A percentile compares a stretch with the other conserved stretches of the same genome.
Conservation (phyloP, 1,140 invertebrate genomes). For the Onthophagus taurus region DNA sequence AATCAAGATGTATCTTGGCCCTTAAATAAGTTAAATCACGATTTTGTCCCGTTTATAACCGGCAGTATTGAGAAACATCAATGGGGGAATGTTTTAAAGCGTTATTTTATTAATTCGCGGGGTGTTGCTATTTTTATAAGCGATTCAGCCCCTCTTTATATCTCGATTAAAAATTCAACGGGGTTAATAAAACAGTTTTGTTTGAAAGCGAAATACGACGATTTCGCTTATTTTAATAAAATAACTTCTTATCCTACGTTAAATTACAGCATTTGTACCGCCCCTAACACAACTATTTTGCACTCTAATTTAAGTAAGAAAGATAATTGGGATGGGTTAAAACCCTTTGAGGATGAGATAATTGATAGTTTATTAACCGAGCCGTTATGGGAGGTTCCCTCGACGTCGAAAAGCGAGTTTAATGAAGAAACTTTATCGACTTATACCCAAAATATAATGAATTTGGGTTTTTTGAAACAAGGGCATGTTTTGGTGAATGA, state of each 20-base stretch:
- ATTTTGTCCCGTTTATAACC: slow-evolving; percentile 70
- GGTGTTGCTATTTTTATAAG: slow-evolving; percentile 72
- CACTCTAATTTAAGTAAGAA: slow-evolving; percentile 65
- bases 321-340: slow-evolving; percentile 70
- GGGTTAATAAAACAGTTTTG: slow-evolving; percentile 54
- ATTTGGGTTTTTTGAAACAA: slow-evolving; percentile 60
- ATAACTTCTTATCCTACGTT: slow-evolving; percentile 54
- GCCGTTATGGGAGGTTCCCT: slow-evolving; percentile 75
- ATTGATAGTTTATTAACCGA: slow-evolving; percentile 68
- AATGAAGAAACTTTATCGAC: slow-evolving; percentile 53
- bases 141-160: slow-evolving; percentile 65
- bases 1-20: slow-evolving; percentile 69
- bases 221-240: slow-evolving; percentile 66
- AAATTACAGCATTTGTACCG: slow-evolving; percentile 76
- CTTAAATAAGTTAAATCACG: slow-evolving; percentile 58
- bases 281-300: slow-evolving; percentile 58
- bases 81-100: slow-evolving; percentile 70
- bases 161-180: slow-evolving; percentile 54
- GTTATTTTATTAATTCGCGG: slow-evolving; percentile 77
- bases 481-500: slow-evolving; percentile 76
- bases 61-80: slow-evolving; percentile 65
- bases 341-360: slow-evolving; percentile 59
- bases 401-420: slow-evolving; percentile 48
- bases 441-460: slow-evolving; percentile 72
- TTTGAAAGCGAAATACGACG: slow-evolving; percentile 61